Base-by-base conservation (phyloP, 2,113 vertebrate genomes). In the Herpetotheres cachinnans region DNA sequence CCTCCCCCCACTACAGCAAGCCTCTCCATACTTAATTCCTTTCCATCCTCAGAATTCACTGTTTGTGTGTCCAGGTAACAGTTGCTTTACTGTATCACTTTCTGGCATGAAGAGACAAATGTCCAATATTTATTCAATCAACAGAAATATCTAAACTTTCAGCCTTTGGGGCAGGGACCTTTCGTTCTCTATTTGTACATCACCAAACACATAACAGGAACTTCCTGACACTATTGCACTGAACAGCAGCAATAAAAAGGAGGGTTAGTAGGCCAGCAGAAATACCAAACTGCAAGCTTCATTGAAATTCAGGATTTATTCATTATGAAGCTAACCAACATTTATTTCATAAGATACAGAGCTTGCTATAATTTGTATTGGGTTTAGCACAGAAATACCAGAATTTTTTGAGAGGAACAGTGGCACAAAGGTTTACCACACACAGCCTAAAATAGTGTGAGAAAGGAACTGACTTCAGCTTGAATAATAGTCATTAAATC, bases 381-480 rank as follows among this genome's bases (percentile, higher is more conserved):
- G 79, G 21, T 90, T 87, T 59, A 67, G 62, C 59, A 77, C 29
- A 63, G 59, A 91, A 91, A 94, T 36, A 80, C 52, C 55, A 82
- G 81, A 50, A 34, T 73, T 91, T 95, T 82, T 42, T 19, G 42
- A 91, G 91, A 62, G 90, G 82, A 95, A 71, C 69, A 95, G 91
- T 82, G 95, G 96, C 93, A 95, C 62, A 90, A 95, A 95, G 84
- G 86, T 96, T 97, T 95, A 95, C 95, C 95, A 95, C 97, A 95
- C 81, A 85, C 92, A 85, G 95, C 93, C 85, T 71, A 96, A 96
- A 97, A 97, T 90, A 96, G 92, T 96, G 95, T 93, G 95, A 97
- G 96, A 96, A 97, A 95, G 97, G 96, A 97, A 97, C 92, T 97
- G 96, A 96, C 91, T 97, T 96, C 94, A 95, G 93, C 91, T 95